Percentiles rank a stretch among this genome's conserved stretches.
phyloP scores from a whole-genome alignment of 2,113 vertebrate genomes.

The Cervus canadensis region DNA sequence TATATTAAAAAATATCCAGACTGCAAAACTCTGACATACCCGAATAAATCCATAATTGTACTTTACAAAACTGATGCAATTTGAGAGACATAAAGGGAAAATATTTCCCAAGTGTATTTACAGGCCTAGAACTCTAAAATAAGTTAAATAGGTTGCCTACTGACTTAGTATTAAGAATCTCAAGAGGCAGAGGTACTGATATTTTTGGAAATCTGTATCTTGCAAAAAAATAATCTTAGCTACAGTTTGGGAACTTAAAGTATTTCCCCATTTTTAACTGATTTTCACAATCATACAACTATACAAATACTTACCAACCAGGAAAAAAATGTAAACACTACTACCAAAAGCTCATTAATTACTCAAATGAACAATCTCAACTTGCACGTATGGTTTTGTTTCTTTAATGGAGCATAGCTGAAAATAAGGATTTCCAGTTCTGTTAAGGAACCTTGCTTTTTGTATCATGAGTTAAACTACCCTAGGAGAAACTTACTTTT shows the following conservation, averaged over 20 bases:
- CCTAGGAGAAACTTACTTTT: conserved; percentile 15
- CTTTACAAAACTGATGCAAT: not conserved
- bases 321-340: conserved; percentile 2
- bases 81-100: not conserved
- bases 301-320: conserved; percentile 29
- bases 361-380: conserved; percentile 28
- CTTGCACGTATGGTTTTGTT: not conserved
- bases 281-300: conserved; percentile 19
- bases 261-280: not conserved
- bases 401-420: conserved; percentile 1
- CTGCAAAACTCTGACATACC: not conserved
- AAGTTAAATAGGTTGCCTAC: not conserved
- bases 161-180: not conserved
- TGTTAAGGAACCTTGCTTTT: not conserved
- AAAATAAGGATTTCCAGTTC: conserved; percentile 9
- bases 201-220: not conserved
- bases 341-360: conserved; percentile 24
- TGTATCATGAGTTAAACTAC: conserved; percentile 41
- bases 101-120: not conserved
- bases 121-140: not conserved
- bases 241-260: not conserved
- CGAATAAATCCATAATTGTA: not conserved
- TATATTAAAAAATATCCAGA: not conserved
- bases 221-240: not conserved
- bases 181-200: not conserved